These are phyloP conservation scores for Cynaeus angustus DNA, from an alignment of 2,888 invertebrate species.

Conservation along the genomic window DNA sequence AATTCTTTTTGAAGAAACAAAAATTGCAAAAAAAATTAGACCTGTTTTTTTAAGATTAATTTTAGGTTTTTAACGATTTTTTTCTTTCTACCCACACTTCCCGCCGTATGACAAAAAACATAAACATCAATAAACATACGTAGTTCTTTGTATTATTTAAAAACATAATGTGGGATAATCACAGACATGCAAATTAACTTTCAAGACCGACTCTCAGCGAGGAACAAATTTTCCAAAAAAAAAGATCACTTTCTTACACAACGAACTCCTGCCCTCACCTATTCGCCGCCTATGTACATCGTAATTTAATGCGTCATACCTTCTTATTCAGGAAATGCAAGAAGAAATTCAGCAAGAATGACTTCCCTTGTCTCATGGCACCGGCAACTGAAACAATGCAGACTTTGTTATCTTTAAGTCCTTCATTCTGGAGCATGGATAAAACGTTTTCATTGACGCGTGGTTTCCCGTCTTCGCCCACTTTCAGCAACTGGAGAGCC, in stretches of 20 bases:
- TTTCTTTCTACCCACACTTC: too few species aligned
- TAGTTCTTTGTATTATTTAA: too few species aligned
- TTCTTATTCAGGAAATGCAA: background rate
- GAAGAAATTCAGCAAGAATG: conserved; percentile 15
- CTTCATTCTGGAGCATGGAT: background rate
- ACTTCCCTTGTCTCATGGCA: conserved; percentile 19
- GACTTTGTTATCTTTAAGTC: conserved; percentile 1
- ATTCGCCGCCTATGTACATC: too few species aligned
- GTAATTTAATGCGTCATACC: background rate
- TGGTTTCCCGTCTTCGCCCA: background rate
- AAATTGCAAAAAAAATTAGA: too few species aligned
- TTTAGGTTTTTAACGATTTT: too few species aligned
- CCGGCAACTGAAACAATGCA: conserved; percentile 27
- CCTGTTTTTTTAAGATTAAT: too few species aligned
- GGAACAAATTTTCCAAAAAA: background rate
- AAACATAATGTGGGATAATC: too few species aligned
- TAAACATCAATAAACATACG: too few species aligned
- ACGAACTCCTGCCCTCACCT: too few species aligned
- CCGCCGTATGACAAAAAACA: too few species aligned
- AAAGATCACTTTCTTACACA: background rate
- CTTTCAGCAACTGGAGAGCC: background rate
- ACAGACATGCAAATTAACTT: too few species aligned
- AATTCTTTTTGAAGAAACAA: too few species aligned
- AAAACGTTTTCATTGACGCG: background rate
- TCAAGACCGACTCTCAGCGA: background rate